Evolutionary conservation across 2,888 invertebrate species (phyloP), one percentile per base, ranked within the genome.

Genomic region (Merodon equestris): DNA sequence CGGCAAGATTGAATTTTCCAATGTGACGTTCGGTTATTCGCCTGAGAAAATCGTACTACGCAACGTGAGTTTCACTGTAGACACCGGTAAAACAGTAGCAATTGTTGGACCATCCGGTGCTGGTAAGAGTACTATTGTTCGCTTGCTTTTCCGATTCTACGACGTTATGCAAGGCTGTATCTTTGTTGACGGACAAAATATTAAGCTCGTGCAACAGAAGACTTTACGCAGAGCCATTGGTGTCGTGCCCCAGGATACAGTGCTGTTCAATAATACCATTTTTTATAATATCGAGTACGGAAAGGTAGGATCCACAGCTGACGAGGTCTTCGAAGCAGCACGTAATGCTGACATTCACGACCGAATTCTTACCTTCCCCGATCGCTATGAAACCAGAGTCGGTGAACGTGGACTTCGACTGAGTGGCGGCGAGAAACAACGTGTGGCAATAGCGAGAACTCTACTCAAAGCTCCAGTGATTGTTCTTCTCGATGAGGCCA

Each of bases 381-480:
- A 96, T 81, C 93, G 92, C 48, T 97, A 96, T 85, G 95, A 96
- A 57, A 95, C 96, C 0, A 87, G 94, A 93, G 96, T 99, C 15
- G 99, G 99, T 5, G 99, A 99, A 89, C 91, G 99, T 86, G 99
- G 99, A 4, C 89, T 99, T 70, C 93, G 97, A 81, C 90, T 99
- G 74, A 98, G 98, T 86, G 99, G 99, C 1, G 99, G 99, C 1
- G 99, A 99, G 87, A 99, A 99, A 86, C 99, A 99, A 88, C 91
- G 98, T 82, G 96, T 99, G 68, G 99, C 98, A 0, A 99, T 99
- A 82, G 99, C 99, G 0, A 90, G 99, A 81, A 98, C 98, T 0
- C 91, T 99, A 18, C 91, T 99, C 18, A 99, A 99, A 88, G 92
- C 96, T 1, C 98, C 98, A 0, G 92, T 93, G 40, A 94, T 98